These are phyloP conservation scores for Acrossocheilus wenchowensis DNA, from an alignment of 2,797 vertebrate species.

Conservation along the genomic window DNA sequence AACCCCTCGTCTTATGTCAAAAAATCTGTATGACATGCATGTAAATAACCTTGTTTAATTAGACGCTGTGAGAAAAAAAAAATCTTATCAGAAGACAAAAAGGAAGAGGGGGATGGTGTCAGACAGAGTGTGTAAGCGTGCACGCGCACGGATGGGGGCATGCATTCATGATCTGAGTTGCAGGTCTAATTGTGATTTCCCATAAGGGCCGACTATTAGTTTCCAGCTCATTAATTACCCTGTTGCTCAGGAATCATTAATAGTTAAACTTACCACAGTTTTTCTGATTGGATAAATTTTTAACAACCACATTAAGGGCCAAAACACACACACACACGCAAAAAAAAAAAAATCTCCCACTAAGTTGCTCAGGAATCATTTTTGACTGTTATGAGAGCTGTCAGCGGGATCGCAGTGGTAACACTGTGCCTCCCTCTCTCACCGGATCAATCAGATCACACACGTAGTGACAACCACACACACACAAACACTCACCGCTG, in stretches of 20 bases:
- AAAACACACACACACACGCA: slow-evolving; percentile 54
- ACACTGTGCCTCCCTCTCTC: slow-evolving; percentile 53
- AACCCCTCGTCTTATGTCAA: slow-evolving; percentile 39
- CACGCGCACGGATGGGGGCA: not conserved
- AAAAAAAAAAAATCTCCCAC: slow-evolving; percentile 68
- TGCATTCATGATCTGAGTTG: slow-evolving; percentile 73
- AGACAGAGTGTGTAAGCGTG: slow-evolving; percentile 28
- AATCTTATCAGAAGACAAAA: slow-evolving; percentile 45
- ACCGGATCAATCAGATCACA: slow-evolving; percentile 69
- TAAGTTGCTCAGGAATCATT: slow-evolving; percentile 61
- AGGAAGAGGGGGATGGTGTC: slow-evolving; percentile 42
- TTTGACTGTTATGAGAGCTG: slow-evolving; percentile 26
- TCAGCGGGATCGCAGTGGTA: slow-evolving; percentile 40
- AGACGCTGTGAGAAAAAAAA: slow-evolving; percentile 63
- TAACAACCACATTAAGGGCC: slow-evolving; percentile 78
- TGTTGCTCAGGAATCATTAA: slow-evolving; percentile 84
- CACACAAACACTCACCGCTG: slow-evolving; percentile 67
- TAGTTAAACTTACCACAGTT: slow-evolving; percentile 81
- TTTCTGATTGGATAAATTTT: slow-evolving; percentile 76
- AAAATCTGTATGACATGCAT: slow-evolving; percentile 75
- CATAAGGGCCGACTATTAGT: slow-evolving; percentile 75
- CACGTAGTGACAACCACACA: slow-evolving; percentile 68
- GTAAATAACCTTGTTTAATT: slow-evolving; percentile 83
- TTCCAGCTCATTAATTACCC: slow-evolving; percentile 84
- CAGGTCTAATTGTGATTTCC: slow-evolving; percentile 83